Evolutionary conservation across 2,888 invertebrate species (phyloP).

Genomic region (Liopterus haemorrhoidalis): DNA sequence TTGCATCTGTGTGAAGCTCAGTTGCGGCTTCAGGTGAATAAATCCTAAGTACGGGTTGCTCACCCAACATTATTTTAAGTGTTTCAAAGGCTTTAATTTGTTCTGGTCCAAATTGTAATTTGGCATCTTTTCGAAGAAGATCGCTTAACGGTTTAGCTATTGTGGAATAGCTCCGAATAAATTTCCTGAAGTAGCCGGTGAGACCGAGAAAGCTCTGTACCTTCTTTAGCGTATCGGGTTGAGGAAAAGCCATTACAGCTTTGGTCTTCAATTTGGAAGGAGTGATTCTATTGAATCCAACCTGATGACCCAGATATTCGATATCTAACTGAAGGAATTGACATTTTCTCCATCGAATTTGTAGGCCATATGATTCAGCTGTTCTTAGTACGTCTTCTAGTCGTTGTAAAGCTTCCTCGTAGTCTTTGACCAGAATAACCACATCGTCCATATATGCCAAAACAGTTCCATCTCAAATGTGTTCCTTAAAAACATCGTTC

Average conservation of each 20-base stretch:
- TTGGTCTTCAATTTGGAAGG: neutral
- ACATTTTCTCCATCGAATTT: conserved; percentile 35
- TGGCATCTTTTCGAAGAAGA: no score
- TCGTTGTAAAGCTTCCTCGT: conserved; percentile 28
- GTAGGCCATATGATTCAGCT: conserved; percentile 24
- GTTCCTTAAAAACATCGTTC: conserved; percentile 10
- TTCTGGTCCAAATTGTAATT: conserved; percentile 17
- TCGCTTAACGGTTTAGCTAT: no score
- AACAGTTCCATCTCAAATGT: conserved; percentile 19
- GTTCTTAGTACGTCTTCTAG: conserved; percentile 31
- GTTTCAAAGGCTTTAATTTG: conserved; percentile 18
- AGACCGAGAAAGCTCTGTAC: no score
- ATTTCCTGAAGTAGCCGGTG: conserved; percentile 20
- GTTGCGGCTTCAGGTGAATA: conserved; percentile 16
- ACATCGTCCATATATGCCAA: conserved; percentile 33
- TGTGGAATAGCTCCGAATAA: conserved; percentile 15
- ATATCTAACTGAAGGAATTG: conserved; percentile 28
- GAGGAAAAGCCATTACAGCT: neutral
- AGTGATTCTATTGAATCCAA: neutral
- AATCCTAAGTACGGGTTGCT: conserved; percentile 23
- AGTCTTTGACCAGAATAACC: conserved; percentile 25
- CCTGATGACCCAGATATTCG: neutral
- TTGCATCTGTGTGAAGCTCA: conserved; percentile 22
- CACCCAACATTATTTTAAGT: conserved; percentile 9
- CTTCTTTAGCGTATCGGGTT: neutral